Base-by-base conservation (phyloP, 1,140 invertebrate genomes). In the Campoletis sonorensis region DNA sequence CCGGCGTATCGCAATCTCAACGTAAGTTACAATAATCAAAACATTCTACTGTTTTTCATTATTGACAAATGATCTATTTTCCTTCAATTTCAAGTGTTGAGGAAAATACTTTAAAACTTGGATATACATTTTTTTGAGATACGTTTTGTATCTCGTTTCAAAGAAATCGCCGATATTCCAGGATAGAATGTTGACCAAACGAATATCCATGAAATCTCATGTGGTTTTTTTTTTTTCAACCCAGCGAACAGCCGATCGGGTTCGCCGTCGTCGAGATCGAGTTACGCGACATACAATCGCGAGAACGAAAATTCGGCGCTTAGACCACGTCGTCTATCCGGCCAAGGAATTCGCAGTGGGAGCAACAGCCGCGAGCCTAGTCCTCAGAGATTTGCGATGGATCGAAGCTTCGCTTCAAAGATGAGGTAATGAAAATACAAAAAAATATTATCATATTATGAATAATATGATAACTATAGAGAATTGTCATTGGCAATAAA, bases 1-100 rank as follows among this genome's bases (percentile, higher is more conserved):
- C 95, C 1, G 95, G 96, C 33, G 95, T 97, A 27, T 97, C 97
- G 11, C 97, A 98, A 88, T 98, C 97, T 33, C 97, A 98, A 93
- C 97, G 97, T 97, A 93, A 95, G 96, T 94, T 68, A 67, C 79
- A 18, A 61, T 54, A 82, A 76, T 83, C 79, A 77, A 77, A 70
- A 84, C 33, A 72, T 72, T 45, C 33, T 23, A 10, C 23, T 23
- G 51, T 21, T 40, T 21, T 61, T 23, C 18, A 49, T 73, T 64
- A 51, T 68, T 45, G 4, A 54, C 7, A 75, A 16, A 54, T 10
- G 40, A n/a, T 37, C 37, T 4, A 37, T 37, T 37, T 45, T 10
- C 5, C 40, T 10, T 45, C 40, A 10, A 1, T 45, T 4, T 8
- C 5, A 45, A 45, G 1, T 11, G 13, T 45, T 13, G 11, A 45